Conservation (phyloP, 2,888 invertebrate genomes). For the Erebia palarica region DNA sequence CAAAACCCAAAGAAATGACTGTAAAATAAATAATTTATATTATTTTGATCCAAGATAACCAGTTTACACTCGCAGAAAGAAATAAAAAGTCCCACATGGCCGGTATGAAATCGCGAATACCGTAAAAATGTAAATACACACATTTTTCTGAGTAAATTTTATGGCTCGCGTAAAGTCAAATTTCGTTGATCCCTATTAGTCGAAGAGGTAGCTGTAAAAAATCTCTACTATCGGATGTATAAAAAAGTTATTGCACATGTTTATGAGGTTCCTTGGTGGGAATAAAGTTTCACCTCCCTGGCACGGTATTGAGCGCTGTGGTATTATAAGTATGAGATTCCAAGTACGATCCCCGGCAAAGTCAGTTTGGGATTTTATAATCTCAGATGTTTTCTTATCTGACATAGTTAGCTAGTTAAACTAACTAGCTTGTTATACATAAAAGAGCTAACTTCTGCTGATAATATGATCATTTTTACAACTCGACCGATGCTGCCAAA, state of each 20-base stretch:
- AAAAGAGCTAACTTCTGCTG: too few relatives aligned
- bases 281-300: too few relatives aligned
- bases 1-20: slow-evolving; percentile 1
- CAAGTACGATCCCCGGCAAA: too few relatives aligned
- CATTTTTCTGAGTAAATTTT: slow-evolving; percentile 36
- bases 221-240: neutral
- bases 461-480: too few relatives aligned
- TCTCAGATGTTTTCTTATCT: too few relatives aligned
- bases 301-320: too few relatives aligned
- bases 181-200: slow-evolving; percentile 17
- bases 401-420: too few relatives aligned
- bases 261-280: too few relatives aligned
- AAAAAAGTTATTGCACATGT: neutral
- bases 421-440: too few relatives aligned
- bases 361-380: too few relatives aligned
- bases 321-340: too few relatives aligned
- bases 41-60: slow-evolving; percentile 12
- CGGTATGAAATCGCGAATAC: slow-evolving; percentile 27
- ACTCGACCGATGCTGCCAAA: too few relatives aligned
- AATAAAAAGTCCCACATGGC: slow-evolving; percentile 34
- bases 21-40: slow-evolving; percentile 21
- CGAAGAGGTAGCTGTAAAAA: slow-evolving; percentile 1
- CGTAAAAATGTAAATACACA: slow-evolving; percentile 27
- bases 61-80: slow-evolving; percentile 20
- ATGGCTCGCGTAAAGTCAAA: slow-evolving; percentile 30